Base-by-base conservation (phyloP, 1,140 invertebrate genomes). In the Hestina assimilis region DNA sequence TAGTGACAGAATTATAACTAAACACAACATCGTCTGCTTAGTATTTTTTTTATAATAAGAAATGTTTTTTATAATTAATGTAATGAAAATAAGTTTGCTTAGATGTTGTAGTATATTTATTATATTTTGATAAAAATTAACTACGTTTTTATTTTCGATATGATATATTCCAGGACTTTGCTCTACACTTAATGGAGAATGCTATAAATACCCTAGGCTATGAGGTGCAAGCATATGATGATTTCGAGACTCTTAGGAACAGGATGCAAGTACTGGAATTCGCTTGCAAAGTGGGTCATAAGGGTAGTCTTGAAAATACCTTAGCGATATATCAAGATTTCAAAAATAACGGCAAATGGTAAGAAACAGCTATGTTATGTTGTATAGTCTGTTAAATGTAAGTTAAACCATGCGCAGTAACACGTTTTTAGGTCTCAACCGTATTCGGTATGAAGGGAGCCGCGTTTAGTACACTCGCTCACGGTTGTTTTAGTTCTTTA, bases 201-300 rank as follows among this genome's bases (percentile, higher is more conserved):
- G 78, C 92, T 19, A 93, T 94, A 57, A 71, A 85, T 4, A 82
- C 89, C 28, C 72, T 92, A 3, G 92, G 92, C 0, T 93, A 93
- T 66, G 88, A 88, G 15, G 91, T 91, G 26, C 88, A 53, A 1
- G 40, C 71, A 0, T 83, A 75, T 0, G 93, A 94, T 60, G 77
- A 89, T 11, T 90, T 91, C 19, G 64, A 92, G 8, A 90, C 82
- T 0, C 83, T 91, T 1, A 91, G 91, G 41, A 92, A 92, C 51
- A 87, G 93, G 5, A 90, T 92, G 51, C 90, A 92, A 48, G 72
- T 94, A 8, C 61, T 93, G 0, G 89, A 87, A 14, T 91, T 91
- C 69, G 92, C 92, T 1, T 94, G 93, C 61, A 85, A 77, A 9
- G 73, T 93, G 2, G 92, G 90, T 3, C 88, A 93, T 33, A 74